These are phyloP conservation scores for Grammomys dolichurus DNA, from an alignment of 2,113 vertebrate species.

Conservation along the genomic window DNA sequence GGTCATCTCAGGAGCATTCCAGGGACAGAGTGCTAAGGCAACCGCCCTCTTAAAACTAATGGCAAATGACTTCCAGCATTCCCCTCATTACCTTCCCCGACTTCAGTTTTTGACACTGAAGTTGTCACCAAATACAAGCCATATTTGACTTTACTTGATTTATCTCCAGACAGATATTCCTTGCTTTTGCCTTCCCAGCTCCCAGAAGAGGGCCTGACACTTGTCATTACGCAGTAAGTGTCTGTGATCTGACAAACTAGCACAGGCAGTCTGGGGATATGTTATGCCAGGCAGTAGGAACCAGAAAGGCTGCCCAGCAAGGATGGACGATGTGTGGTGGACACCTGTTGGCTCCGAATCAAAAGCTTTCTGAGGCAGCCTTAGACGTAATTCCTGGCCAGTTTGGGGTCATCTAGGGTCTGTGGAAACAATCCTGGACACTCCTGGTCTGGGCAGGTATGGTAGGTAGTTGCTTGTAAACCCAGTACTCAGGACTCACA, in stretches of 20 bases:
- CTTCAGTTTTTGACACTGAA: background rate
- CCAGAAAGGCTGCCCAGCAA: background rate
- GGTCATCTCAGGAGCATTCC: background rate
- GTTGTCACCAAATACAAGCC: background rate
- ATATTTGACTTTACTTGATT: background rate
- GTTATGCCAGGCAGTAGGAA: background rate
- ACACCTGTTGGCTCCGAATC: background rate
- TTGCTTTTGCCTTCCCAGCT: background rate
- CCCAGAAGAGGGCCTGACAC: background rate
- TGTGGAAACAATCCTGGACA: background rate
- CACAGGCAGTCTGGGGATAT: background rate
- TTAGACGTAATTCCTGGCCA: background rate
- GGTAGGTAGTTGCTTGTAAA: background rate
- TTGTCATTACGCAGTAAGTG: background rate
- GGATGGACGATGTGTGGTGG: background rate
- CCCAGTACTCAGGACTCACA: background rate
- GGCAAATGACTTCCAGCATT: background rate
- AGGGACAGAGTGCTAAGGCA: background rate
- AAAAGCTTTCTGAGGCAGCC: background rate
- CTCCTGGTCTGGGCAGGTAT: background rate
- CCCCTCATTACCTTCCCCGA: background rate
- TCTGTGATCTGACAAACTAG: background rate
- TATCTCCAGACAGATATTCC: background rate
- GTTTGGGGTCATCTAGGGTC: background rate
- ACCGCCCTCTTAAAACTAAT: background rate